Percentiles rank a stretch among this genome's conserved stretches.
phyloP scores from a whole-genome alignment of 2,113 vertebrate species.

The Gymnobelideus leadbeateri region DNA sequence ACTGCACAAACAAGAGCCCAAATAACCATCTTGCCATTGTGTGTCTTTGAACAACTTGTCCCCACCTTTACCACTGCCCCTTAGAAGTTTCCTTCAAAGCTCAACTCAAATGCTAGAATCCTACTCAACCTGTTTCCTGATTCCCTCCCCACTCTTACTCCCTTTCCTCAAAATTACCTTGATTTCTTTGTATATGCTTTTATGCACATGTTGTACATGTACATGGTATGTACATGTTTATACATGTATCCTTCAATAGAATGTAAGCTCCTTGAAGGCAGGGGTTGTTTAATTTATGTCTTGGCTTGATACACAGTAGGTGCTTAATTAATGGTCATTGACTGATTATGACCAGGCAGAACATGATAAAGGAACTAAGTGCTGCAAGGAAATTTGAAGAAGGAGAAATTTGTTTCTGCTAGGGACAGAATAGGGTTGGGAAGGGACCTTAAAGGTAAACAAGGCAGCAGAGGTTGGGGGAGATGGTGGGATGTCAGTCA shows the following conservation, averaged over 20 bases:
- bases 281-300: background rate
- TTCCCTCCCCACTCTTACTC: background rate
- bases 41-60: background rate
- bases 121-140: background rate
- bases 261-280: background rate
- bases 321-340: background rate
- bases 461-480: background rate
- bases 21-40: background rate
- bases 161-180: background rate
- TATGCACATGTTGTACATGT: background rate
- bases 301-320: background rate
- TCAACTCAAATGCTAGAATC: background rate
- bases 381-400: background rate
- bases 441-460: background rate
- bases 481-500: background rate
- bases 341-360: background rate
- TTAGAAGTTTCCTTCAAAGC: background rate
- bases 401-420: background rate
- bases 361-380: background rate
- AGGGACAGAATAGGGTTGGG: background rate
- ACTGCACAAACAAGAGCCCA: background rate
- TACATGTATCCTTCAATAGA: background rate
- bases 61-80: background rate
- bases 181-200: background rate
- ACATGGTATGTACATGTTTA: too few relatives aligned